phyloP scores from a whole-genome alignment of 2,113 vertebrate species.

The Vombatus ursinus region DNA sequence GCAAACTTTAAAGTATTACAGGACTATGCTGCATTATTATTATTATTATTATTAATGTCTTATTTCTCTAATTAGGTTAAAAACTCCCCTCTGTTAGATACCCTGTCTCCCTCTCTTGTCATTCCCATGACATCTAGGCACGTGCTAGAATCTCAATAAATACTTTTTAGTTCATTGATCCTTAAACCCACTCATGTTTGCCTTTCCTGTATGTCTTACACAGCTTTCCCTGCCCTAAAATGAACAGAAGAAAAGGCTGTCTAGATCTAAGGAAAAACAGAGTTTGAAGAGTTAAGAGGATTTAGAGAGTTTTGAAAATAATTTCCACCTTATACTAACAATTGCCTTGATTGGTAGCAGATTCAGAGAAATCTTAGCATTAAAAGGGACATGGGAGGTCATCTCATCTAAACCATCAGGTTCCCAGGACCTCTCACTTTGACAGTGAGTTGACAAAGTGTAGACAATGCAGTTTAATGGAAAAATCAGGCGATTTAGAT shows the following conservation, averaged over 20 bases:
- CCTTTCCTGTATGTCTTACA: not conserved
- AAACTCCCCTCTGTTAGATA: not conserved
- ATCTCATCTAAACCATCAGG: not conserved
- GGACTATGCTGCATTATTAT: not conserved
- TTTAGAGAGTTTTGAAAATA: not conserved
- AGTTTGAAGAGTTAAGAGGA: not conserved
- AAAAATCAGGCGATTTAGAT: not conserved
- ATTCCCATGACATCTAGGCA: not conserved
- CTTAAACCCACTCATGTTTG: not conserved
- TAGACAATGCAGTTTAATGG: not conserved
- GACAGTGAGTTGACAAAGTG: not conserved
- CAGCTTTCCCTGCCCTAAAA: not conserved
- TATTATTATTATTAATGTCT: not conserved
- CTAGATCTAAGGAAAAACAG: not conserved
- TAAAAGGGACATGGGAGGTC: not conserved
- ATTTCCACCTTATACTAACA: not conserved
- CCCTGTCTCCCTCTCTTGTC: not conserved
- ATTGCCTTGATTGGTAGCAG: not conserved
- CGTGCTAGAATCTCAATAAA: not conserved
- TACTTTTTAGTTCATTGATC: not conserved
- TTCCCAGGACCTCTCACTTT: not conserved
- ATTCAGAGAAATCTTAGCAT: not conserved
- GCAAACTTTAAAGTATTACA: not conserved
- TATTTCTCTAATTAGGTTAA: not conserved
- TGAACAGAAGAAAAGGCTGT: not conserved